A percentile compares a stretch with the other conserved stretches of the same genome.
Conservation (phyloP, 2,888 invertebrate genomes). For the Oegoconia quadripuncta region DNA sequence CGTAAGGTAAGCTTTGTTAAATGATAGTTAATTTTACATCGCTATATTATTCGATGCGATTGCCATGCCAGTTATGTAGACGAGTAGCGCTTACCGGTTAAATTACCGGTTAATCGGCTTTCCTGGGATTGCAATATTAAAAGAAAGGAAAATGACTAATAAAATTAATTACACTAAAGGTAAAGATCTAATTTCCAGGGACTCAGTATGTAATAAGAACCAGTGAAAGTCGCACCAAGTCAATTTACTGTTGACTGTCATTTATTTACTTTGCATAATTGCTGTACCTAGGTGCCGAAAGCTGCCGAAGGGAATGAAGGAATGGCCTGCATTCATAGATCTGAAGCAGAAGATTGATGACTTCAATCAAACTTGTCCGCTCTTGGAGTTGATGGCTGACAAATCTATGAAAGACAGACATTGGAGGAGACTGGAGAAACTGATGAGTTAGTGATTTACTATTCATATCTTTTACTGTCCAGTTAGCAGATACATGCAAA, state of each 20-base stretch:
- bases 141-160: conserved; percentile 2
- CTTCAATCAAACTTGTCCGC: conserved; percentile 92
- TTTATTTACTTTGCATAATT: no score
- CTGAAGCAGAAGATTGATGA: conserved; percentile 94
- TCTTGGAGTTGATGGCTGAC: conserved; percentile 92
- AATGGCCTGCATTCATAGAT: conserved; percentile 93
- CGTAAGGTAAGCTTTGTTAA: conserved; percentile 74
- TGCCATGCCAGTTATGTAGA: no score
- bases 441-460: conserved; percentile 55
- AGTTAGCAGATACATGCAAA: no score
- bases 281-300: conserved; percentile 83
- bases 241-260: no score
- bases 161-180: background rate
- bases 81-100: no score
- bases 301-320: conserved; percentile 90
- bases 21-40: no score
- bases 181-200: no score
- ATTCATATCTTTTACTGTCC: background rate
- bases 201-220: no score
- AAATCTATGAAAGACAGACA: conserved; percentile 91
- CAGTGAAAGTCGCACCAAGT: no score
- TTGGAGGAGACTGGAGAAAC: conserved; percentile 81
- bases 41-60: no score
- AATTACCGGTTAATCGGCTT: no score
- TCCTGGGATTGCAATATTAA: no score